Evolutionary conservation across 2,797 vertebrate species (phyloP).

Genomic region (Cygnus olor): DNA sequence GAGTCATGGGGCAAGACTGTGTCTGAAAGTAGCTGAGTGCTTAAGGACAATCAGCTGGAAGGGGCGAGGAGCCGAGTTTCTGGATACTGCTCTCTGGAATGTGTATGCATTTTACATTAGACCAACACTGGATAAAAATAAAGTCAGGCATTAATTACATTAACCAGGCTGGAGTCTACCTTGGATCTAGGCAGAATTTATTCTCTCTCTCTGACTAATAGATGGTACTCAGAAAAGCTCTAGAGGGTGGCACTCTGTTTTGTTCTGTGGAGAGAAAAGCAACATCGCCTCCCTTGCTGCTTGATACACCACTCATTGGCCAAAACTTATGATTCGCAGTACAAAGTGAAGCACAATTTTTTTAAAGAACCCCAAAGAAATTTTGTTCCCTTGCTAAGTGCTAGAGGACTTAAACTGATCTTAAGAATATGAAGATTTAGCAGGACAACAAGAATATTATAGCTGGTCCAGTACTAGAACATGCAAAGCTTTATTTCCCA

Average conservation of each 20-base stretch:
- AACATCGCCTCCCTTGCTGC: neutral
- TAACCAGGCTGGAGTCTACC: conserved; percentile 23
- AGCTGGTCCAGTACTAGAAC: neutral
- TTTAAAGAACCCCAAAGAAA: neutral
- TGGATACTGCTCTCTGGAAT: conserved; percentile 55
- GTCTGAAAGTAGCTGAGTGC: conserved; percentile 50
- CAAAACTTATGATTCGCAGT: neutral
- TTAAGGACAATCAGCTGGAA: conserved; percentile 67
- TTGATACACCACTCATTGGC: neutral
- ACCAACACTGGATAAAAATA: conserved; percentile 64
- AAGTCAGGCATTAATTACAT: conserved; percentile 57
- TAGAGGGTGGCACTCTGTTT: neutral
- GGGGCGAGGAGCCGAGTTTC: neutral
- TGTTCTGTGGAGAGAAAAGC: neutral
- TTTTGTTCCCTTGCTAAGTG: neutral
- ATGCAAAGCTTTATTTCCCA: neutral
- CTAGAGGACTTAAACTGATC: neutral
- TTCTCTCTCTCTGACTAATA: neutral
- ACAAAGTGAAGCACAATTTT: neutral
- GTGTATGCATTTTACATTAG: conserved; percentile 62
- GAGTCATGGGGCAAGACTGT: conserved; percentile 58
- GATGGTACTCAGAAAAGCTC: neutral
- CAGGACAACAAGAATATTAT: neutral
- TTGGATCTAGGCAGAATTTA: neutral
- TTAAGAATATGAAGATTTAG: neutral